Percentiles rank a stretch among this genome's conserved stretches.
Conservation (phyloP, 2,888 invertebrate genomes). For the Aphodius sticticus region DNA sequence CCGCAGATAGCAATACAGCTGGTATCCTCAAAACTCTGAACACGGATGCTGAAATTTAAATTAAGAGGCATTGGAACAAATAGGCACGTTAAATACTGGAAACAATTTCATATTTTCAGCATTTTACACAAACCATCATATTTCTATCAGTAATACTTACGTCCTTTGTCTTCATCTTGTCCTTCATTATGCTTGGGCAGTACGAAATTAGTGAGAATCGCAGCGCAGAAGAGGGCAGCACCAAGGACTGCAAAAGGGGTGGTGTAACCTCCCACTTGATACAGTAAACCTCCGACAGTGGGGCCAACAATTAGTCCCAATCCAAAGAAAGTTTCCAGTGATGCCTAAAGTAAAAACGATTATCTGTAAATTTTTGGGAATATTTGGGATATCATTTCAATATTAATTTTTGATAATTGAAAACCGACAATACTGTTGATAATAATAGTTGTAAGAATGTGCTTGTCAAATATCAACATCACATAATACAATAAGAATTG, state of each 20-base stretch:
- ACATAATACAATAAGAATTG: not conserved
- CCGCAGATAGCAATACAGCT: conserved; percentile 74
- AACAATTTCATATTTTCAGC: not conserved
- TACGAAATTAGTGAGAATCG: conserved; percentile 76
- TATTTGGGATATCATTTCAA: not conserved
- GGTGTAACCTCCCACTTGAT: conserved; percentile 78
- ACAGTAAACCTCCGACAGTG: conserved; percentile 87
- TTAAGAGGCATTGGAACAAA: not conserved
- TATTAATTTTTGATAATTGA: not conserved
- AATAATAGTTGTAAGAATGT: not conserved
- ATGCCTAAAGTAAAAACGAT: conserved; percentile 64
- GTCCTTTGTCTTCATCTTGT: conserved; percentile 65
- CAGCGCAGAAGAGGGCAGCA: conserved; percentile 75
- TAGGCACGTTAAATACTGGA: not conserved
- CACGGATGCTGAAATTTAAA: conserved; percentile 66
- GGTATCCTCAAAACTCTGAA: conserved; percentile 73
- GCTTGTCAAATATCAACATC: not conserved
- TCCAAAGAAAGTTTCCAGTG: conserved; percentile 88
- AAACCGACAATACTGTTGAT: not conserved
- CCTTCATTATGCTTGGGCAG: conserved; percentile 73
- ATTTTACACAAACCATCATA: not conserved
- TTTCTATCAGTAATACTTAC: conserved; percentile 61
- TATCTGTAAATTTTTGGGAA: conserved; percentile 5
- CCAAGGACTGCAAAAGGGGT: conserved; percentile 86
- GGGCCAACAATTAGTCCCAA: conserved; percentile 89